These are phyloP conservation scores for Drosophila recens DNA, from an alignment of 2,888 invertebrate species.

Conservation along the genomic window DNA sequence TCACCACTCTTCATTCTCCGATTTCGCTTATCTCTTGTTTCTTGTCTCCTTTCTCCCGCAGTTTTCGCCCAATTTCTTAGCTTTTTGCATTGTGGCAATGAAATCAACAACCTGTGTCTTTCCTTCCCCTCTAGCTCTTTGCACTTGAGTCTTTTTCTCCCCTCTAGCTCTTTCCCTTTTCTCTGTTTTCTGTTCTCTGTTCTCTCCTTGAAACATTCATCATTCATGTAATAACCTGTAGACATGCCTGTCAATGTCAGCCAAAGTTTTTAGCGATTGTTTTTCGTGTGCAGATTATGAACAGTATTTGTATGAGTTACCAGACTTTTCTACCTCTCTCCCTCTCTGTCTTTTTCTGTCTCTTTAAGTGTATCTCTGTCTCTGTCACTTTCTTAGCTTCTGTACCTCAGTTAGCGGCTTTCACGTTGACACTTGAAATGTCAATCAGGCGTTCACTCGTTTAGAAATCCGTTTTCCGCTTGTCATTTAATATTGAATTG, in stretches of 20 bases:
- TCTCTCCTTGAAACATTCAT: conserved; percentile 15
- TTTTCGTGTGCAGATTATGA: conserved; percentile 27
- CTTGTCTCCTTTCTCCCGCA: conserved; percentile 37
- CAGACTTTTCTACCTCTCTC: neutral
- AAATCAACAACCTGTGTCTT: conserved; percentile 56
- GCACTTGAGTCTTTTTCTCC: neutral
- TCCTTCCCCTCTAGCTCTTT: neutral
- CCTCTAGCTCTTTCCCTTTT: conserved; percentile 4
- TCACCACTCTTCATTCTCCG: conserved; percentile 24
- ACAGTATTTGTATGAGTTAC: conserved; percentile 37
- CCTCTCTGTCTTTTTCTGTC: neutral
- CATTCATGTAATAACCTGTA: conserved; percentile 41
- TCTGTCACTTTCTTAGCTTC: conserved; percentile 4
- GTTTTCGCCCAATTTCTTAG: conserved; percentile 47
- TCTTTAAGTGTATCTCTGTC: neutral
- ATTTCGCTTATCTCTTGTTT: conserved; percentile 4
- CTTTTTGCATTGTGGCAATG: conserved; percentile 48
- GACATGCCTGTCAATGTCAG: conserved; percentile 12
- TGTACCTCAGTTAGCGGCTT: conserved; percentile 12
- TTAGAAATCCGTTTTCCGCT: conserved; percentile 77
- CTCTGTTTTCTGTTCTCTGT: conserved; percentile 1
- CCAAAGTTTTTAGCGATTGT: conserved; percentile 40
- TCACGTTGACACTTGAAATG: conserved; percentile 52
- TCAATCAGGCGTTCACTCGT: conserved; percentile 68
- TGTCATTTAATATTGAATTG: conserved; percentile 64